phyloP scores from a whole-genome alignment of 2,797 vertebrate species.

The Harpagifer antarcticus region DNA sequence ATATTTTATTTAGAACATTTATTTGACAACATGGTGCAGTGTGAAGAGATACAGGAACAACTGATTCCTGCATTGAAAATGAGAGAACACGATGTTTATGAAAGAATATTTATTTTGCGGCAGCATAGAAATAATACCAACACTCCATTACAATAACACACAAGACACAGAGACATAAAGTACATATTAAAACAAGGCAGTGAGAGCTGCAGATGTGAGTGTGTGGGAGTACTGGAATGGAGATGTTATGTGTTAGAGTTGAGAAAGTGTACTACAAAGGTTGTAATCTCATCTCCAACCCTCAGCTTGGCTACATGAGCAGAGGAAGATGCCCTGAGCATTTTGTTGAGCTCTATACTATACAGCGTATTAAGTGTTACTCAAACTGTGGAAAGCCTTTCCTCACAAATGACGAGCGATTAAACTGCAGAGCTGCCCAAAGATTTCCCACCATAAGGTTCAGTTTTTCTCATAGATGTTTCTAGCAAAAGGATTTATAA shows the following conservation, averaged over 20 bases:
- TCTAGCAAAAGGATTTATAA: too few relatives aligned
- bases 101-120: neutral
- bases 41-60: neutral
- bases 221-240: constrained; percentile 18
- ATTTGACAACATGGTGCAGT: neutral
- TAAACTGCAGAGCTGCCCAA: neutral
- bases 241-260: constrained; percentile 16
- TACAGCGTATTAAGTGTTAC: neutral
- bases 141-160: neutral
- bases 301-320: constrained; percentile 16
- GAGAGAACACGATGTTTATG: neutral
- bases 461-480: too few relatives aligned
- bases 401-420: neutral
- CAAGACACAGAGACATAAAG: constrained; percentile 9
- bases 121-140: neutral
- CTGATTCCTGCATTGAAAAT: neutral
- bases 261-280: constrained; percentile 26
- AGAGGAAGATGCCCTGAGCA: constrained; percentile 11
- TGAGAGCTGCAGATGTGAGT: constrained; percentile 19
- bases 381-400: neutral
- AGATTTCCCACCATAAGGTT: too few relatives aligned
- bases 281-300: constrained; percentile 16
- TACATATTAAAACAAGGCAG: constrained; percentile 10
- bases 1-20: neutral
- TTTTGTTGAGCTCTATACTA: constrained; percentile 10